A percentile compares a stretch with the other conserved stretches of the same genome.
Evolutionary conservation across 2,113 vertebrate genomes (phyloP).

Genomic region (Syngnathus typhle): DNA sequence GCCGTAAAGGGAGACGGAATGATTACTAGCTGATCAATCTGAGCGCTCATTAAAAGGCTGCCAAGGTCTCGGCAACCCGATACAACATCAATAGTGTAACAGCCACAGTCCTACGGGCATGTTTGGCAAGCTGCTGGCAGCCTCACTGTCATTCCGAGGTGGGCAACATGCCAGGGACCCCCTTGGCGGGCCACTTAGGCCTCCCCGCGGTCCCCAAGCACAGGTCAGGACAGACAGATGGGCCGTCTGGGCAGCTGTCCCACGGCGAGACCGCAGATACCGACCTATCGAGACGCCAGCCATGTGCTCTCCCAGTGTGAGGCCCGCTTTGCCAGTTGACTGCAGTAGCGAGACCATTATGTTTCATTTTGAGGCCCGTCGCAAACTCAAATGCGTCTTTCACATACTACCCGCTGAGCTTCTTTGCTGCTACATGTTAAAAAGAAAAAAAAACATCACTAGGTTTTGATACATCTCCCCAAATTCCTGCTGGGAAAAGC

Average conservation of each 20-base stretch:
- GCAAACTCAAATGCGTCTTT: background rate
- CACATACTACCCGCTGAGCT: constrained; percentile 4
- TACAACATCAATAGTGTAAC: constrained; percentile 67
- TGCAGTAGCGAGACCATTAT: constrained; percentile 19
- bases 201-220: constrained; percentile 52
- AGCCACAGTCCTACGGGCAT: constrained; percentile 53
- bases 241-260: constrained; percentile 53
- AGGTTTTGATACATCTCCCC: constrained; percentile 24
- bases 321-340: constrained; percentile 20
- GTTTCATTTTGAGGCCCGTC: constrained; percentile 11
- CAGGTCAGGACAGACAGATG: constrained; percentile 66
- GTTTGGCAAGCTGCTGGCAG: constrained; percentile 55
- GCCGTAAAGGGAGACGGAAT: constrained; percentile 57
- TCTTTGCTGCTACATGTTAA: constrained; percentile 3
- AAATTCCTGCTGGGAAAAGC: constrained; percentile 52
- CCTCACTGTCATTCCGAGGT: constrained; percentile 55
- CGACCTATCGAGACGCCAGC: constrained; percentile 35
- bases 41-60: constrained; percentile 71
- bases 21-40: constrained; percentile 71
- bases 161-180: constrained; percentile 54
- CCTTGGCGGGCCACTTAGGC: constrained; percentile 51
- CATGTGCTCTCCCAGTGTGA: constrained; percentile 15
- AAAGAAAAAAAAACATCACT: background rate
- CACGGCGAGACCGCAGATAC: constrained; percentile 31
- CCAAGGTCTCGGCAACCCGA: constrained; percentile 62